phyloP scores from a whole-genome alignment of 1,140 invertebrate species.

The Leptoteleia sp. region DNA sequence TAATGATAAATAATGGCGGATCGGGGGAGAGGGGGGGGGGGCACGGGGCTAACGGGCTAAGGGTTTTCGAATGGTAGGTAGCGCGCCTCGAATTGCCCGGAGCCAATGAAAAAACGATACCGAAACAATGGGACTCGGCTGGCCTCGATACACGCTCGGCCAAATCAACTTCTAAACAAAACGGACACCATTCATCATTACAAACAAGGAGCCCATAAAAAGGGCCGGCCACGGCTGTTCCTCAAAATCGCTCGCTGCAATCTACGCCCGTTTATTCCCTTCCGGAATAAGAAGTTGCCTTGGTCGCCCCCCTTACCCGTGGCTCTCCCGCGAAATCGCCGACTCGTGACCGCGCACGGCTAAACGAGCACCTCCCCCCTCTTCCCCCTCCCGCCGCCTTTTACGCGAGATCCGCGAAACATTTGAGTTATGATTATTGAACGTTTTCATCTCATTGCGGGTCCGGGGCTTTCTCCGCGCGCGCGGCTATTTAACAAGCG shows the following conservation, averaged over 20 bases:
- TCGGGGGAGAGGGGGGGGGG: no score
- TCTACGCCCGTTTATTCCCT: conserved; percentile 35
- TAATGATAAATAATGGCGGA: conserved; percentile 6
- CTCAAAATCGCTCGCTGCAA: conserved; percentile 38
- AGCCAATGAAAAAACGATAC: conserved; percentile 14
- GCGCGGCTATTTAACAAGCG: no score
- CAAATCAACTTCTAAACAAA: conserved; percentile 37
- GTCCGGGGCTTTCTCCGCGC: no score
- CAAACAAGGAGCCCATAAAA: conserved; percentile 25
- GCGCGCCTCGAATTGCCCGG: not conserved
- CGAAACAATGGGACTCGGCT: not conserved
- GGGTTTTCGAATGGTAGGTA: no score
- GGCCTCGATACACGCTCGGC: not conserved
- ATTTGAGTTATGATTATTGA: conserved; percentile 59
- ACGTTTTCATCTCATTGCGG: conserved; percentile 40
- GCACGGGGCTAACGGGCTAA: no score
- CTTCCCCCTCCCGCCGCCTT: no score
- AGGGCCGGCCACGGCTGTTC: conserved; percentile 7
- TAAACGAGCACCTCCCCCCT: conserved; percentile 34
- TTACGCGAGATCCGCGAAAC: conserved; percentile 41
- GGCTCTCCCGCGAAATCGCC: conserved; percentile 42
- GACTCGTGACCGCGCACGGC: conserved; percentile 43
- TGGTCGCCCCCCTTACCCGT: no score
- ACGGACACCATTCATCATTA: conserved; percentile 28
- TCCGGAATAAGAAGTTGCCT: conserved; percentile 45